Conservation (phyloP, 2,888 invertebrate species). For the Agrypnus murinus region DNA sequence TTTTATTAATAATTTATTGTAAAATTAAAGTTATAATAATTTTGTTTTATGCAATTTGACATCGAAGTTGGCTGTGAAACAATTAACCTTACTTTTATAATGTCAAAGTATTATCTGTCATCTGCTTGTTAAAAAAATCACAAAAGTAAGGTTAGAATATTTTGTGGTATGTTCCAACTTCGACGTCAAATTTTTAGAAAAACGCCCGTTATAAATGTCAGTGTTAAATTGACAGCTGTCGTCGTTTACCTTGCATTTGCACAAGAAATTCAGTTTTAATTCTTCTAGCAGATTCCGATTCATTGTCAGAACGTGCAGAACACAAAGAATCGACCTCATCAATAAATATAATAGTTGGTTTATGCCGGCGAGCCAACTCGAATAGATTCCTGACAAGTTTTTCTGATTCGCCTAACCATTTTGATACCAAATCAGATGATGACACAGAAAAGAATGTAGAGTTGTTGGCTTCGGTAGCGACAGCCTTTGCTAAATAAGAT, state of each 20-base stretch:
- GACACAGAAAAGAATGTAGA: conserved; percentile 99
- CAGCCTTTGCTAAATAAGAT: conserved; percentile 98
- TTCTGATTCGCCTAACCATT: conserved; percentile 99
- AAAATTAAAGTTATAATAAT: too few relatives aligned
- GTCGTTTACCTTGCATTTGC: conserved; percentile 92
- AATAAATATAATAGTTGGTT: conserved; percentile 99
- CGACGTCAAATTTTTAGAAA: too few relatives aligned
- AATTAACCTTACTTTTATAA: too few relatives aligned
- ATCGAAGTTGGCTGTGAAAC: too few relatives aligned
- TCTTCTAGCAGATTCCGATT: conserved; percentile 97
- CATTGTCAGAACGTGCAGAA: conserved; percentile 97
- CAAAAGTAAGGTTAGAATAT: too few relatives aligned
- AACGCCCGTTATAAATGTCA: too few relatives aligned
- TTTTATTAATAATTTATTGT: too few relatives aligned
- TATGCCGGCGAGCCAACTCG: conserved; percentile 93
- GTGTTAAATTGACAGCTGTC: too few relatives aligned
- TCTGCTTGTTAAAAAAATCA: too few relatives aligned
- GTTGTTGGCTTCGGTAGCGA: conserved; percentile 99
- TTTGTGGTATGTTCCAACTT: too few relatives aligned
- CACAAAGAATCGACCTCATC: conserved; percentile 99
- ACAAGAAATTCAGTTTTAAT: conserved; percentile 99
- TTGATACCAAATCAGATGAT: conserved; percentile 98
- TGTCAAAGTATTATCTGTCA: too few relatives aligned
- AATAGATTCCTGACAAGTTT: conserved; percentile 96
- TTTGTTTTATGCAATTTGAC: too few relatives aligned